A percentile compares a stretch with the other conserved stretches of the same genome.
phyloP scores from a whole-genome alignment of 2,797 vertebrate species.

The Diceros bicornis region DNA sequence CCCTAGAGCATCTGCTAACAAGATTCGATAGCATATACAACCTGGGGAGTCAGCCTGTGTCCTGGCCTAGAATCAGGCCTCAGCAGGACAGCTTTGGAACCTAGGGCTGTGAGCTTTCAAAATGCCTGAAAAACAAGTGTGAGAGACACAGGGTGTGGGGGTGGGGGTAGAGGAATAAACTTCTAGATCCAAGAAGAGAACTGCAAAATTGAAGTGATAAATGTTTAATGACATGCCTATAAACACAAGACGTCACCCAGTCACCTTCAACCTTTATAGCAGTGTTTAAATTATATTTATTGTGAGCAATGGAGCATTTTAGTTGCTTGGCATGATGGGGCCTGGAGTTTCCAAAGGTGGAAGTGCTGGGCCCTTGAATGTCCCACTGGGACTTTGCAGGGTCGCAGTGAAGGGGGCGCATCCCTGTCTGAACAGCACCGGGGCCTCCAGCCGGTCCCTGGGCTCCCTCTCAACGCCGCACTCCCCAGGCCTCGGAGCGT shows the following conservation, averaged over 20 bases:
- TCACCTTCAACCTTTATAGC: not conserved
- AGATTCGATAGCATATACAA: no score
- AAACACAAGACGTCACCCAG: not conserved
- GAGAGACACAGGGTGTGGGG: not conserved
- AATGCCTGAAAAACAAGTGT: not conserved
- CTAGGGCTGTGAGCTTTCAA: not conserved
- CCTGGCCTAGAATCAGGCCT: not conserved
- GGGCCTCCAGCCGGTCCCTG: accelerated
- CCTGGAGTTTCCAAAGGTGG: not conserved
- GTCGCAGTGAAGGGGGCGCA: accelerated
- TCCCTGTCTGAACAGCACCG: accelerated
- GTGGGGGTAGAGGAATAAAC: no score
- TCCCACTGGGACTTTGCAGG: not conserved
- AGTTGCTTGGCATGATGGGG: not conserved
- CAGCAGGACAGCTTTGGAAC: not conserved
- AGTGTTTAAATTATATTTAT: not conserved
- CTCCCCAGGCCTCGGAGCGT: not conserved
- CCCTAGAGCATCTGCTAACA: not conserved
- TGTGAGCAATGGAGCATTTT: not conserved
- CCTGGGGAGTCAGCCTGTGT: not conserved
- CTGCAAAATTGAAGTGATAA: not conserved
- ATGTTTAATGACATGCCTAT: not conserved
- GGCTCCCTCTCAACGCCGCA: accelerated
- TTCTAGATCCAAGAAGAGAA: not conserved
- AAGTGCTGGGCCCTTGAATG: not conserved